These are phyloP conservation scores for Unio delphinus DNA, from an alignment of 2,888 invertebrate species.

Conservation along the genomic window DNA sequence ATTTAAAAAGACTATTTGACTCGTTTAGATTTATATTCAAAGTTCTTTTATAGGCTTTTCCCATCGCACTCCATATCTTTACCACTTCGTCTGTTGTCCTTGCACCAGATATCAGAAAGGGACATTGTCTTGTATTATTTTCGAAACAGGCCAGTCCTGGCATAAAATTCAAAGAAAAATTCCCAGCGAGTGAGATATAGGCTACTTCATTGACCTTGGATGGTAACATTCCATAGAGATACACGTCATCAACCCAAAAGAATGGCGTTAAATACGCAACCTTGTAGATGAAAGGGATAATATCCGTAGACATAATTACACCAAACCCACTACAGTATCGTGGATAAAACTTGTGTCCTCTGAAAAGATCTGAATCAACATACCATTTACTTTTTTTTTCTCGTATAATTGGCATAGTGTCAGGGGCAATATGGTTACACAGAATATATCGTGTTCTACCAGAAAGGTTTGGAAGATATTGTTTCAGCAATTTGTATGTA, in stretches of 20 bases:
- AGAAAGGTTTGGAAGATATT: conserved; percentile 16
- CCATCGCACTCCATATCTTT: conserved; percentile 15
- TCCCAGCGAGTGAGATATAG: conserved; percentile 17
- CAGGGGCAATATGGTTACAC: conserved; percentile 29
- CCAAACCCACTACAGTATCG: conserved; percentile 33
- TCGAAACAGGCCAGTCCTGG: conserved; percentile 18
- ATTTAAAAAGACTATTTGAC: too few relatives aligned
- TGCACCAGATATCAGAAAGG: conserved; percentile 22
- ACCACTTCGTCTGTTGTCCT: conserved; percentile 7
- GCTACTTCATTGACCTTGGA: conserved; percentile 20
- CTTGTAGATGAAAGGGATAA: conserved; percentile 28
- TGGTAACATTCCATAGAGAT: conserved; percentile 30
- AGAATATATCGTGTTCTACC: conserved; percentile 24
- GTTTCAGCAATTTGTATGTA: conserved; percentile 21
- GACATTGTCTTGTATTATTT: conserved; percentile 21
- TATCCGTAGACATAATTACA: conserved; percentile 30
- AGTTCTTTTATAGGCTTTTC: too few relatives aligned
- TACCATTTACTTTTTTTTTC: conserved; percentile 28
- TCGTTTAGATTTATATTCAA: too few relatives aligned
- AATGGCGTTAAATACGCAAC: conserved; percentile 29
- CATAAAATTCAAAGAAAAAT: conserved; percentile 6
- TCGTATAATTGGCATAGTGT: conserved; percentile 29
- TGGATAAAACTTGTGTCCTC: conserved; percentile 26
- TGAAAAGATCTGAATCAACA: conserved; percentile 21
- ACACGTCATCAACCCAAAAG: conserved; percentile 39